Evolutionary conservation across 2,797 vertebrate genomes (phyloP), one percentile per base, ranked within the genome.

Genomic region (Nannoperca australis): DNA sequence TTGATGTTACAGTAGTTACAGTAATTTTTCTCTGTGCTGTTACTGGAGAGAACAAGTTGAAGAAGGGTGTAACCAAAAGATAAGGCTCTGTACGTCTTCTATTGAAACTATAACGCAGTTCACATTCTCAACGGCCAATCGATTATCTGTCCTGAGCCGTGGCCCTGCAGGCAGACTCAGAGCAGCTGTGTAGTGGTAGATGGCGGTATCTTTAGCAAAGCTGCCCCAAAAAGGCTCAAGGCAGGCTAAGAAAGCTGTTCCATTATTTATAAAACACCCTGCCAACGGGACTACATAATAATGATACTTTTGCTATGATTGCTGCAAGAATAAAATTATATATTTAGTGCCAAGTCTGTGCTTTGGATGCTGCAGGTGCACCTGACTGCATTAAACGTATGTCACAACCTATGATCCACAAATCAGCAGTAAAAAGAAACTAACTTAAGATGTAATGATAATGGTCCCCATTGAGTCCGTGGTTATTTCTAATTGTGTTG

Each of bases 61-160:
- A 65, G 55, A 60, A 87, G 92, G 91, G 93, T 71, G 94, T 93
- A 80, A 90, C 90, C 62, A 66, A 66, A 17, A 93, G 94, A 95
- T 95, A 94, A 93, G 84, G 15, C 50, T 45, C 68, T 55, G 51
- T 59, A 27, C 5, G 8, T 66, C 72, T 59, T 70, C 75, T 61
- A 49, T 83, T 85, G 49, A 53, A 89, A 87, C 68, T 73, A 54
- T 53, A 79, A 69, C 63, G 0, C 27, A n/a, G 64, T 13, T 75
- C 68, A 69, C 61, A n/a, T 73, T 82, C 45, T 66, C 75, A 89
- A 91, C 85, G 83, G 88, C 75, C 65, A 70, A 49, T 70, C 59
- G 56, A 78, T 81, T 90, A 91, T 93, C 92, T 87, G 20, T 50
- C 44, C 22, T 49, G 24, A 61, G 69, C 74, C 17, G 15, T 40